Evolutionary conservation across 2,113 vertebrate species (phyloP).

Genomic region (Aramus guarauna): DNA sequence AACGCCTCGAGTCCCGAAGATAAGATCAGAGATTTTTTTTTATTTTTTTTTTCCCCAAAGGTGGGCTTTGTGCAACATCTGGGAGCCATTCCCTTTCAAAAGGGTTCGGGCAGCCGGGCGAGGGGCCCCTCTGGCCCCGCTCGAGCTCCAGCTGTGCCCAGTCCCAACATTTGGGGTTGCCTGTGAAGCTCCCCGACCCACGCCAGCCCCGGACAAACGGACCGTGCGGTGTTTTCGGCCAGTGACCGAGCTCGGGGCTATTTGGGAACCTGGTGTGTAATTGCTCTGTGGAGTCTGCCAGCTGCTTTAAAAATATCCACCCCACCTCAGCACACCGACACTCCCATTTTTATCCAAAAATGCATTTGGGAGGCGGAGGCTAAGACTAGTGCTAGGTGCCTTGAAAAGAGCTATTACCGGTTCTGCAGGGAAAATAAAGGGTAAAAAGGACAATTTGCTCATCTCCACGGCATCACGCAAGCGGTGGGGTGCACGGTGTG

Average conservation of each 20-base stretch:
- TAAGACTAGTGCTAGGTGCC: not conserved
- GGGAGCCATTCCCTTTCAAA: not conserved
- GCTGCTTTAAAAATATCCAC: constrained; percentile 37
- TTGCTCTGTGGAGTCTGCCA: constrained; percentile 1
- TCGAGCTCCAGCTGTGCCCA: not conserved
- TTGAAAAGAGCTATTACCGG: not conserved
- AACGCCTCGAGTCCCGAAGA: not conserved
- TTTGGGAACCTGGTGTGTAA: constrained; percentile 8
- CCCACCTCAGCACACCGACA: not conserved
- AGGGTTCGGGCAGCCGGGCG: accelerated
- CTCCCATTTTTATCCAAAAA: not conserved
- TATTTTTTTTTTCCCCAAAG: not conserved
- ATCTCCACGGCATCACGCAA: accelerated
- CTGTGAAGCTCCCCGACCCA: not conserved
- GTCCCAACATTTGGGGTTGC: not conserved
- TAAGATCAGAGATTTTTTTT: not conserved
- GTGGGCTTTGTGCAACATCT: constrained; percentile 27
- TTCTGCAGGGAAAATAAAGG: not conserved
- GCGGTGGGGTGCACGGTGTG: accelerated
- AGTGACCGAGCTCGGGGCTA: not conserved
- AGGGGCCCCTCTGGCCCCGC: not conserved
- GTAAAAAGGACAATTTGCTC: not conserved
- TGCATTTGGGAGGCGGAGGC: not conserved
- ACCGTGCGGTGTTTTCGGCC: not conserved
- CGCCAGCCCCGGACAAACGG: not conserved